phyloP scores from a whole-genome alignment of 2,113 vertebrate genomes.

The Caranx ignobilis region DNA sequence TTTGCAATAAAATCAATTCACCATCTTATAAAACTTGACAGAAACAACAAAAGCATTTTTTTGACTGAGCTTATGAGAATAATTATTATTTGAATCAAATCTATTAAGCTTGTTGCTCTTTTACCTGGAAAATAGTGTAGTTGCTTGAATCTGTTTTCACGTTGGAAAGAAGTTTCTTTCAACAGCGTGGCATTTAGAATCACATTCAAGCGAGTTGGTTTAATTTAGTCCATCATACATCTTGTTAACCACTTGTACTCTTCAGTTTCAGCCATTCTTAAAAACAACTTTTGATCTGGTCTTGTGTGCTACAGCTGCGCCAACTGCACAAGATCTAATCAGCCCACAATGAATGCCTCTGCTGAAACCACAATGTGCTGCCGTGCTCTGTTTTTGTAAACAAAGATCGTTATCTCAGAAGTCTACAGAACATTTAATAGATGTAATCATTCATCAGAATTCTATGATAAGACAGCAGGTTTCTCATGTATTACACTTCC shows the following conservation, averaged over 20 bases:
- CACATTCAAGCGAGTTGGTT: not conserved
- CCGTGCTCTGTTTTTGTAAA: too few species aligned
- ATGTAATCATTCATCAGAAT: too few species aligned
- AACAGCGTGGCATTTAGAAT: not conserved
- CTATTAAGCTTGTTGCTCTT: not conserved
- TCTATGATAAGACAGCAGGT: too few species aligned
- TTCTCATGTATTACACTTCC: too few species aligned
- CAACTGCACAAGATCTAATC: conserved; percentile 20
- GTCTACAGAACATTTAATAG: too few species aligned
- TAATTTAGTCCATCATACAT: not conserved
- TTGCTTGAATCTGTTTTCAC: not conserved
- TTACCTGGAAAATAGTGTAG: not conserved
- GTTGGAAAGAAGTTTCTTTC: not conserved
- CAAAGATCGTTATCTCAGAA: too few species aligned
- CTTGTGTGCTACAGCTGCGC: not conserved
- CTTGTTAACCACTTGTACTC: not conserved
- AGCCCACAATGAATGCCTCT: conserved; percentile 18
- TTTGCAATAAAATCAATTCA: conserved; percentile 55
- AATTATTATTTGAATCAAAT: not conserved
- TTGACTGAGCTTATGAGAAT: too few species aligned
- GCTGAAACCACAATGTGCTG: not conserved
- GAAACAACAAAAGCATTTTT: not conserved
- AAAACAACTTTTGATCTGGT: not conserved
- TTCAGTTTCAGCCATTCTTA: not conserved
- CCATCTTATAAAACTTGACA: not conserved